Evolutionary conservation across 2,888 invertebrate genomes (phyloP).

Genomic region (Drosophila prolongata): DNA sequence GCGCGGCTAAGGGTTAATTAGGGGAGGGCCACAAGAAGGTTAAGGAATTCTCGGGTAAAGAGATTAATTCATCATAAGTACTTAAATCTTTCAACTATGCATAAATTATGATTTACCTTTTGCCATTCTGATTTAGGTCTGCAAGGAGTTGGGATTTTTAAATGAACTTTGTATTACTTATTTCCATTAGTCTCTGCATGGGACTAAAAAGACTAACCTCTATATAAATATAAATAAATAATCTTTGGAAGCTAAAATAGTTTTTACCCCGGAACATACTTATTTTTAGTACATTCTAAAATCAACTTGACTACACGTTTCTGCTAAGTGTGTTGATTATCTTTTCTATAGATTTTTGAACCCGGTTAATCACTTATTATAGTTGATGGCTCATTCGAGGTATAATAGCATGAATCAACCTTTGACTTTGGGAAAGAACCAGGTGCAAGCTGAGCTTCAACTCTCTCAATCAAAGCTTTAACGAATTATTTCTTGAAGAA

Average conservation of each 20-base stretch:
- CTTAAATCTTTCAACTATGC: constrained; percentile 1
- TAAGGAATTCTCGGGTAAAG: not conserved
- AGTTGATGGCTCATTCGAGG: not conserved
- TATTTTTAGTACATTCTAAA: not conserved
- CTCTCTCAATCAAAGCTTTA: not conserved
- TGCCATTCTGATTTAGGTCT: not conserved
- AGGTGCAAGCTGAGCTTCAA: not conserved
- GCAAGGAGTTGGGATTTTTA: not conserved
- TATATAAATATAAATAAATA: too few species aligned
- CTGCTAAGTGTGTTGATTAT: not conserved
- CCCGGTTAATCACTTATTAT: constrained; percentile 5
- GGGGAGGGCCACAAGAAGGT: constrained; percentile 9
- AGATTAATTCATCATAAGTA: constrained; percentile 2
- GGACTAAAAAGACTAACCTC: too few species aligned
- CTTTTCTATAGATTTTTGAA: not conserved
- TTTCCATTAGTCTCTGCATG: too few species aligned
- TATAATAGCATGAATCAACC: constrained; percentile 14
- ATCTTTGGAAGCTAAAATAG: not conserved
- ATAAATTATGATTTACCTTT: constrained; percentile 12
- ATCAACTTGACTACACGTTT: not conserved
- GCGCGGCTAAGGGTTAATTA: constrained; percentile 44
- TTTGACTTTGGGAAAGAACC: not conserved
- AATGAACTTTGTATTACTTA: not conserved
- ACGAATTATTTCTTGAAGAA: not conserved
- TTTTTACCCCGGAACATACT: not conserved